phyloP scores from a whole-genome alignment of 1,140 invertebrate genomes.

The Metaphire vulgaris region DNA sequence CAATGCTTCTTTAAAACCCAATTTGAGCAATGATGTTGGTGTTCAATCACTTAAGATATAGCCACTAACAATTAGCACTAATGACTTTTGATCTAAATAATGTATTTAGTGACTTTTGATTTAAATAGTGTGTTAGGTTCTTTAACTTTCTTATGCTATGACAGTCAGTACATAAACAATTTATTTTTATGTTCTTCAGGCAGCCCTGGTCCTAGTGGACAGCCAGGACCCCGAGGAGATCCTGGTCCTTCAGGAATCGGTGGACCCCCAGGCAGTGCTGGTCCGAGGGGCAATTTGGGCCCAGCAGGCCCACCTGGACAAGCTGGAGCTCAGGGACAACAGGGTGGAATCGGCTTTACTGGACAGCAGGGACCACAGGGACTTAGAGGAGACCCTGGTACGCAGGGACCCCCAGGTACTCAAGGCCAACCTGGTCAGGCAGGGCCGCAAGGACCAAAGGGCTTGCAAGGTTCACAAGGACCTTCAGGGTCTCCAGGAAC shows the following conservation, averaged over 20 bases:
- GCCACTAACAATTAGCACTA: no score
- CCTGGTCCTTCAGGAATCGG: conserved; percentile 11
- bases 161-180: no score
- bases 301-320: neutral
- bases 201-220: conserved; percentile 12
- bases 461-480: neutral
- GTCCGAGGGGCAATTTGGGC: neutral
- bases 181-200: conserved; percentile 2
- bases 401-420: conserved; percentile 1
- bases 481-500: conserved; percentile 2
- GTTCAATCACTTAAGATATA: no score
- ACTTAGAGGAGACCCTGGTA: conserved; percentile 10
- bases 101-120: no score
- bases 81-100: no score
- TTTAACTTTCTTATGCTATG: no score
- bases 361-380: conserved; percentile 3
- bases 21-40: no score
- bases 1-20: no score
- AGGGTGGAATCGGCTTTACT: neutral
- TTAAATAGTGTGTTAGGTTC: no score
- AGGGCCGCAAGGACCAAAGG: conserved; percentile 5
- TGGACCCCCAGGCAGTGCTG: neutral
- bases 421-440: conserved; percentile 6
- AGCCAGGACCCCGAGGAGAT: conserved; percentile 11
- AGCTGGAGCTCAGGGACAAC: neutral